Conservation (phyloP, 2,888 invertebrate species). For the Ganaspis brasiliensis region DNA sequence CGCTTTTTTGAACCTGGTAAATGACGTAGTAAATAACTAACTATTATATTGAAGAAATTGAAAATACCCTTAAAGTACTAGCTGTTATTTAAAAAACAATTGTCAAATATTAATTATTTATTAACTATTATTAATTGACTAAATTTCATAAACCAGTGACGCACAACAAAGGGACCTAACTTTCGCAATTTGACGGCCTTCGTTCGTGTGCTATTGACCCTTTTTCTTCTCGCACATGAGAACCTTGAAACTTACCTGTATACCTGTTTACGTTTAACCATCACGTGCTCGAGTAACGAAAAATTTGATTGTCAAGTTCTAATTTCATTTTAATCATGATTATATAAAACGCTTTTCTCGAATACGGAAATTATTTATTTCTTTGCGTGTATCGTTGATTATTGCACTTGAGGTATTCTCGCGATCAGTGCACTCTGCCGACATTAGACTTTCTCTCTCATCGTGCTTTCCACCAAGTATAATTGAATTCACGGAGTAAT, state of each 20-base stretch:
- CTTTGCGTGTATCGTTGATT: constrained; percentile 26
- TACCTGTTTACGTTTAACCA: not conserved
- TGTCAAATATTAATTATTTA: too few species aligned
- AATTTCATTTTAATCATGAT: constrained; percentile 8
- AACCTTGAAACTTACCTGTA: constrained; percentile 60
- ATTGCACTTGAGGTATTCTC: constrained; percentile 27
- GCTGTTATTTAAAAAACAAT: too few species aligned
- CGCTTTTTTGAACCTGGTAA: too few species aligned
- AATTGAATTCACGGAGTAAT: constrained; percentile 40
- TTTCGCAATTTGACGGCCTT: not conserved
- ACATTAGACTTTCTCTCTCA: constrained; percentile 26
- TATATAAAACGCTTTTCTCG: not conserved
- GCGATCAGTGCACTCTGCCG: constrained; percentile 1
- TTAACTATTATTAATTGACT: not conserved
- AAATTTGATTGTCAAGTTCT: not conserved
- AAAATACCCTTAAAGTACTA: too few species aligned
- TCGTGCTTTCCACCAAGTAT: constrained; percentile 35
- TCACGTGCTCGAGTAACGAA: not conserved
- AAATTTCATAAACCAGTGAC: not conserved
- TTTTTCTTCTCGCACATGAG: constrained; percentile 72
- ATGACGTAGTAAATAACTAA: too few species aligned
- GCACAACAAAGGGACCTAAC: not conserved
- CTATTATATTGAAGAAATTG: too few species aligned
- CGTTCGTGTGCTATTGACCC: constrained; percentile 73
- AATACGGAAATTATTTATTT: constrained; percentile 11